Percentiles rank a stretch among this genome's conserved stretches.
phyloP scores from a whole-genome alignment of 2,888 invertebrate genomes.

The Drosophila robusta region DNA sequence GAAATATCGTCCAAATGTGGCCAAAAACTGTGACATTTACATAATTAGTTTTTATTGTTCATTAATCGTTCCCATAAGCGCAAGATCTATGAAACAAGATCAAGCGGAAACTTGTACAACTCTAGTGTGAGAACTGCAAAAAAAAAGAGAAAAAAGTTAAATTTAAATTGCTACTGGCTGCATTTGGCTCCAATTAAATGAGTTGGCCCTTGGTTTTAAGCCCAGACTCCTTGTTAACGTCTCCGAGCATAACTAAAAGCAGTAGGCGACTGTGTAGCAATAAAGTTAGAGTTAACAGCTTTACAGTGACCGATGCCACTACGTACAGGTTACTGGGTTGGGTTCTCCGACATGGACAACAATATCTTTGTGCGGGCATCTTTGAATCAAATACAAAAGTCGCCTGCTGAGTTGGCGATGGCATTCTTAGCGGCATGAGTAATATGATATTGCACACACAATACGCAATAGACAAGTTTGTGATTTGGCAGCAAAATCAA shows the following conservation, averaged over 20 bases:
- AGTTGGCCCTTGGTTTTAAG: conserved; percentile 8
- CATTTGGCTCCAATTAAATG: conserved; percentile 26
- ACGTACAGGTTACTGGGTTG: conserved; percentile 37
- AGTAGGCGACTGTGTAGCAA: conserved; percentile 58
- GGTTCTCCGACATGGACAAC: conserved; percentile 20
- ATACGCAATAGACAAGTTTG: too few species aligned
- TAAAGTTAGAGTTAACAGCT: conserved; percentile 73
- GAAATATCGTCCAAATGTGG: conserved; percentile 23
- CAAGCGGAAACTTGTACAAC: conserved; percentile 21
- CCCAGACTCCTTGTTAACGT: not conserved
- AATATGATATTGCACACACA: too few species aligned
- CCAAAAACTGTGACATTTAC: conserved; percentile 71
- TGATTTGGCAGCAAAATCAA: too few species aligned
- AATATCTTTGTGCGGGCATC: conserved; percentile 11
- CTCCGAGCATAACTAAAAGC: conserved; percentile 15
- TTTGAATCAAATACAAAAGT: not conserved
- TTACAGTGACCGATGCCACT: conserved; percentile 58
- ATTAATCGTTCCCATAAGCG: conserved; percentile 37
- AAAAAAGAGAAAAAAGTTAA: conserved; percentile 3
- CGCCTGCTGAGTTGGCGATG: conserved; percentile 15
- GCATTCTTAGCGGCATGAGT: conserved; percentile 15
- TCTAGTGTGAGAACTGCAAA: conserved; percentile 23
- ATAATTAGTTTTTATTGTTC: conserved; percentile 81
- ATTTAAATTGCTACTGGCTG: not conserved
- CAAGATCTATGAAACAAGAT: conserved; percentile 1